Base-by-base conservation (phyloP, 1,140 invertebrate genomes). In the Drosophila pruinosa region DNA sequence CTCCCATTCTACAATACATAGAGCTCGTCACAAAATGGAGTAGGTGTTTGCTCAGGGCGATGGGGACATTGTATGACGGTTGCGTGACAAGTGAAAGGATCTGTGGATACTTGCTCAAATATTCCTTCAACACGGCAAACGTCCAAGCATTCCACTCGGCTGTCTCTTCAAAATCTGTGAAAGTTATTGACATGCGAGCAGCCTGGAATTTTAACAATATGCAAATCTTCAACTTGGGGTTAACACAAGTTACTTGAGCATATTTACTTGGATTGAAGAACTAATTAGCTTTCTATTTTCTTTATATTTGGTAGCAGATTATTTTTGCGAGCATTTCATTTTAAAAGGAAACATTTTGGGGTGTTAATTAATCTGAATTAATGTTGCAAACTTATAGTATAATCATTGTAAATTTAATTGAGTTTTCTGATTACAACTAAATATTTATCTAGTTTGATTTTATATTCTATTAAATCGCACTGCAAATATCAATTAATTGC, bases 21-120 rank as follows among this genome's bases (percentile, higher is more conserved):
- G 15, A 12, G 28, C 39, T 47, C 38, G 54, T 3, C 59, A 21
- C 17, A 77, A 83, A 86, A 65, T 77, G 61, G 73, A 86, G 59
- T 71, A 76, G 73, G 68, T 86, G 80, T 86, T 72, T 80, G 80
- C 81, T 63, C 43, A 56, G 63, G 80, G 80, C 75, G 41, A 67
- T 85, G 48, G 34, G 36, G 39, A 22, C 41, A 73, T 57, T 70
- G 43, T 67, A 21, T 36, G 17, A 75, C 59, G 69, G n/a, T 56
- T 59, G 53, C 52, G 58, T 80, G 76, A 85, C 81, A 85, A 83
- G 80, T 86, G 81, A 85, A 85, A 86, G 80, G 72, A 86, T 70
- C 59, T 82, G 78, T 39, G 58, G 34, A 62, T 48, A 61, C 41
- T 58, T 57, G 21, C 21, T 10, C 26, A 15, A n/a, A 24, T 45